Evolutionary conservation across 2,113 vertebrate species (phyloP), one percentile per base, ranked within the genome.

Genomic region (Nibea coibor): DNA sequence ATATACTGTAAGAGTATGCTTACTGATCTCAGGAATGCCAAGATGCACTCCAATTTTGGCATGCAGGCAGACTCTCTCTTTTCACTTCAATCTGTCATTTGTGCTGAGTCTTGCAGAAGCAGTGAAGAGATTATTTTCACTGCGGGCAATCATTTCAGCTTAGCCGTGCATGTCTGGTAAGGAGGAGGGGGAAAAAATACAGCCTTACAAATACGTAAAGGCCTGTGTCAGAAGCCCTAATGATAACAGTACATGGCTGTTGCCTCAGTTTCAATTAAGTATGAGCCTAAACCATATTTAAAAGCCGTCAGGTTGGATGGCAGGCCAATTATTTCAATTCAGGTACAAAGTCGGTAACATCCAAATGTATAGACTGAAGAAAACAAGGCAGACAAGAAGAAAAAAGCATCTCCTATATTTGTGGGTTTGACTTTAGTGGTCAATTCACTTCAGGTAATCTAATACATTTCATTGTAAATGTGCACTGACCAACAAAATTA

Each of bases 101-200:
- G 68, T 91, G 92, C 92, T 91, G 91, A 92, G 86, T 78, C 85
- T 68, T 85, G 88, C 88, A 87, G 72, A 90, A 85, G 84, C 79
- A 85, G 66, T 61, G 77, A 80, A 64, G 83, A 93, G 88, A 91
- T 90, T 85, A 88, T 91, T 92, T 90, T 91, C 87, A 88, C 90
- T 92, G 93, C 87, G 43, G 91, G 89, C 88, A 87, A 87, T 92
- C 79, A 83, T 90, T 92, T 93, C 82, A 86, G 90, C 88, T 92
- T 91, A 85, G 85, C 82, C 69, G 84, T 91, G 88, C 92, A 93
- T 91, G 91, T 92, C 86, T 86, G 83, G 58, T 80, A 71, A 73
- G 84, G 82, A 65, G 86, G 74, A 43, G 28, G 66, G 31, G 48
- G 9, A 11, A 8, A 24, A 51, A 75, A 80, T 66, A 81, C 66